Percentiles rank a stretch among this genome's conserved stretches.
Conservation (phyloP, 2,797 vertebrate species). For the Limosa lapponica region DNA sequence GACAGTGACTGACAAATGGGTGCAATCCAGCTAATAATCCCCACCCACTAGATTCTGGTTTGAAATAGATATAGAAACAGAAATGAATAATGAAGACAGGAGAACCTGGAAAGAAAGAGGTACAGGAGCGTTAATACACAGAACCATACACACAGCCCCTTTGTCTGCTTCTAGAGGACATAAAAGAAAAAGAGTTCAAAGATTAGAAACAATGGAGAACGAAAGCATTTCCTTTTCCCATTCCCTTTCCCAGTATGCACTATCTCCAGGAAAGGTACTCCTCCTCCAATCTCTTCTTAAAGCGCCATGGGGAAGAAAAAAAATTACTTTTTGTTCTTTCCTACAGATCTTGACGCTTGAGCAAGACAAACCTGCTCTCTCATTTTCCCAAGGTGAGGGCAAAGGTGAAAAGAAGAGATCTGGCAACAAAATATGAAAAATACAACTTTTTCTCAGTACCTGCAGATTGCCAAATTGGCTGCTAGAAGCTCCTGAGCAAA, state of each 20-base stretch:
- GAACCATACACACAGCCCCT: neutral
- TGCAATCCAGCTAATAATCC: neutral
- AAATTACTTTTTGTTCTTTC: neutral
- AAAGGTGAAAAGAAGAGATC: neutral
- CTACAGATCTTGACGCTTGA: neutral
- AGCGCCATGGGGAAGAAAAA: neutral
- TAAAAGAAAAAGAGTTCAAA: neutral
- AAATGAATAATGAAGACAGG: neutral
- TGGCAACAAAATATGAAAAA: neutral
- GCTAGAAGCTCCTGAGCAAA: neutral
- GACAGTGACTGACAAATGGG: neutral
- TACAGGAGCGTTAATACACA: neutral
- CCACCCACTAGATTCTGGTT: neutral
- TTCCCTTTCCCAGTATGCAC: neutral
- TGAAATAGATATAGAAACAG: neutral
- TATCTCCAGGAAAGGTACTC: neutral
- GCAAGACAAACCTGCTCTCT: neutral
- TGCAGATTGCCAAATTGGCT: neutral
- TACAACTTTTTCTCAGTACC: rapidly evolving
- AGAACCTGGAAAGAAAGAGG: neutral
- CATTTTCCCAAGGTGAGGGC: neutral
- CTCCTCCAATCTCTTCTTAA: neutral
- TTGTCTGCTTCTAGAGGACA: neutral
- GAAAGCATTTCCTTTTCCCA: neutral
- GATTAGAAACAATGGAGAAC: neutral